phyloP scores from a whole-genome alignment of 1,140 invertebrate species.

The Tetraneura akinire region DNA sequence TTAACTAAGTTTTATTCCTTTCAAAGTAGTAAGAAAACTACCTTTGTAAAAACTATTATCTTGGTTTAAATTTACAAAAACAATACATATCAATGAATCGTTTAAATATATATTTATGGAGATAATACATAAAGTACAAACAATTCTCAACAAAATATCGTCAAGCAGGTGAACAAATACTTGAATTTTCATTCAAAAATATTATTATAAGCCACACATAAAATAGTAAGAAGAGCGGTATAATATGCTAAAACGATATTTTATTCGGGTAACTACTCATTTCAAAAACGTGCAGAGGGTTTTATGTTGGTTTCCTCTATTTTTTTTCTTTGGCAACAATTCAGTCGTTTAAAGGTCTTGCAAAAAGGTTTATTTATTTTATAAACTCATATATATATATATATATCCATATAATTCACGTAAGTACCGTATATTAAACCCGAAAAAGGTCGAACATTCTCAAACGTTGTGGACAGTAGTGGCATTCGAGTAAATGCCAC shows the following conservation, averaged over 20 bases:
- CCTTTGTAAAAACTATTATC: too few relatives aligned
- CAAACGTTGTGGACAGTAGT: not conserved
- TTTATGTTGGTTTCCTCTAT: not conserved
- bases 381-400: slow-evolving; percentile 1
- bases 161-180: not conserved
- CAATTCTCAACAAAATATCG: not conserved
- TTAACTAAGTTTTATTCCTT: too few relatives aligned
- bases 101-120: too few relatives aligned
- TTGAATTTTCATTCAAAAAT: not conserved
- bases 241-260: slow-evolving; percentile 1
- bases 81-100: too few relatives aligned
- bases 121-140: too few relatives aligned
- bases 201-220: not conserved
- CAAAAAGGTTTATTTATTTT: slow-evolving; percentile 46
- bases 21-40: too few relatives aligned
- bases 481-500: slow-evolving; percentile 32
- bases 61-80: too few relatives aligned
- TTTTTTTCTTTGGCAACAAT: slow-evolving; percentile 45
- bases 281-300: not conserved
- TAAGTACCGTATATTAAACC: not conserved
- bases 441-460: slow-evolving; percentile 32
- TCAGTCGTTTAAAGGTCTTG: slow-evolving; percentile 44
- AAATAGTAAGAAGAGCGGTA: not conserved
- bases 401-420: too few relatives aligned
- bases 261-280: slow-evolving; percentile 30